A percentile compares a stretch with the other conserved stretches of the same genome.
Evolutionary conservation across 1,140 invertebrate genomes (phyloP).

Genomic region (Melipona quadrifasciata): DNA sequence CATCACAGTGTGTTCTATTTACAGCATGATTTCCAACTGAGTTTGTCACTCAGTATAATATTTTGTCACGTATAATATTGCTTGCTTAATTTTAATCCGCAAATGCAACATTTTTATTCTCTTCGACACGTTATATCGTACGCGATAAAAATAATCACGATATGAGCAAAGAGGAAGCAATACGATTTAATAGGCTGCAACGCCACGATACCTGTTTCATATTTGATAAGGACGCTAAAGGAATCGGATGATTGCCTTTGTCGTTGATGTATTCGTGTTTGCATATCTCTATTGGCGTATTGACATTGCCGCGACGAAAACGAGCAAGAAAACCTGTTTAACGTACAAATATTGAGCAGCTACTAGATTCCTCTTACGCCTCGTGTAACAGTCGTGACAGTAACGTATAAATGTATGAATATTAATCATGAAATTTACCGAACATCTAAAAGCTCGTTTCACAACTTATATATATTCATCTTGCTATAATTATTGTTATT

Average conservation of each 20-base stretch:
- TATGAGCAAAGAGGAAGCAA: not conserved
- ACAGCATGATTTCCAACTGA: not conserved
- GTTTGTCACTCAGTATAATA: not conserved
- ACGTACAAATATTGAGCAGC: constrained; percentile 58
- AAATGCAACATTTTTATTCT: not conserved
- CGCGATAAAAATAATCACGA: not conserved
- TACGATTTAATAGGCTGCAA: not conserved
- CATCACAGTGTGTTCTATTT: constrained; percentile 28
- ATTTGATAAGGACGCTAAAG: not conserved
- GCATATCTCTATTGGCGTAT: constrained; percentile 17
- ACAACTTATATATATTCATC: not conserved
- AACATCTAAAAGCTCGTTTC: not conserved
- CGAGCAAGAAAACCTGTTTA: constrained; percentile 53
- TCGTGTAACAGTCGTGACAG: constrained; percentile 17
- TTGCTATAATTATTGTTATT: not conserved
- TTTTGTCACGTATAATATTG: not conserved
- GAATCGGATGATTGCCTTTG: not conserved
- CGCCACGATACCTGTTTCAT: not conserved
- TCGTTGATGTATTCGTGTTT: constrained; percentile 32
- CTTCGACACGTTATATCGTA: not conserved
- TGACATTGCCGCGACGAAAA: constrained; percentile 41
- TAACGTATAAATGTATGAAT: constrained; percentile 6
- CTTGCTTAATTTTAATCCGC: not conserved
- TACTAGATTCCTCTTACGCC: constrained; percentile 36
- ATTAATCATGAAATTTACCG: constrained; percentile 4